phyloP scores from a whole-genome alignment of 2,888 invertebrate species.

The Griposia aprilina region DNA sequence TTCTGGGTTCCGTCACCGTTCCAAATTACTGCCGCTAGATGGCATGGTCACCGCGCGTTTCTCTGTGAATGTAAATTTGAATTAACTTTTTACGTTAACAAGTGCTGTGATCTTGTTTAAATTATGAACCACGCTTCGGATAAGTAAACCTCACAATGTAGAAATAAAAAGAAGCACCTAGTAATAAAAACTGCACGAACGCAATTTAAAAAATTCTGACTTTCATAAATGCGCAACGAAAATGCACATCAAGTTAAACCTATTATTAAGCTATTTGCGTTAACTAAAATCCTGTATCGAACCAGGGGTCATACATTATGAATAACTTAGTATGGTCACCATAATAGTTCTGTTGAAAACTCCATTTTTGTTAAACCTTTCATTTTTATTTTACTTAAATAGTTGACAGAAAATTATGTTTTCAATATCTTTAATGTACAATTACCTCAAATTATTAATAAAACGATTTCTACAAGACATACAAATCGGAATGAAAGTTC shows the following conservation, averaged over 20 bases:
- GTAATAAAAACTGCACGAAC: neutral
- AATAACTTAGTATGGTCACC: neutral
- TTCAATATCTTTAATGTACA: neutral
- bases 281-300: neutral
- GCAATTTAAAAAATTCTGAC: neutral
- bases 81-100: neutral
- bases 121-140: neutral
- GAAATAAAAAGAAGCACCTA: too few relatives aligned
- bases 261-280: neutral
- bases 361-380: too few relatives aligned
- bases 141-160: neutral
- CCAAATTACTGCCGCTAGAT: neutral
- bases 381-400: neutral
- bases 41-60: too few relatives aligned
- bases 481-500: neutral
- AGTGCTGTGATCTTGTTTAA: neutral
- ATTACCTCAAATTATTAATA: neutral
- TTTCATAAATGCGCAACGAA: neutral
- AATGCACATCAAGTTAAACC: neutral
- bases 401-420: neutral
- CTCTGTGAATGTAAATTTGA: neutral
- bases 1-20: neutral
- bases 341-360: neutral
- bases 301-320: conserved; percentile 3
- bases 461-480: neutral